Base-by-base conservation (phyloP, 1,140 invertebrate species). In the Calephelis nemesis region DNA sequence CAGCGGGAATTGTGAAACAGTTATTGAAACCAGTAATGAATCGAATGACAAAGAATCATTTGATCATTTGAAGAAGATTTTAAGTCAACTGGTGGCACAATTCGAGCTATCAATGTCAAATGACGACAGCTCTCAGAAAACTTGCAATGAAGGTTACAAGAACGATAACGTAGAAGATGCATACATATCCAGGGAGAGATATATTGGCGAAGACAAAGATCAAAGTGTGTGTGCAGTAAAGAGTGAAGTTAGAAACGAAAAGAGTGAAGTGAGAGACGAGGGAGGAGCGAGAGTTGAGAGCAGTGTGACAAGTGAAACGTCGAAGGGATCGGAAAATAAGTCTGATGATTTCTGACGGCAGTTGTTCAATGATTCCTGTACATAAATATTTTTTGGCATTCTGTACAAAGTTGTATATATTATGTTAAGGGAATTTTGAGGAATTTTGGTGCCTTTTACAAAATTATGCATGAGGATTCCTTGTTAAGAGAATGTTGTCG, bases 11-110 rank as follows among this genome's bases (percentile, higher is more conserved):
- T 90, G 85, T 64, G 77, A 83, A 42, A 62, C 79, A 4, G 71
- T 79, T 4, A 47, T 77, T 1, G 73, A 81, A 5, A 45, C 75
- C 0, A 67, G 63, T 0, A 63, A 65, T 0, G 67, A 68, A 7
- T 52, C 74, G 0, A 47, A 68, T 0, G 81, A 90, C 45, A 82
- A 84, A 10, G 84, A 87, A 47, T 84, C 86, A 0, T 87, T 85
- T 48, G 85, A 85, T n/a, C 83, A 89, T 63, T 65, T 91, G 1
- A 90, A 88, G 63, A 81, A 82, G 60, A 85, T 91, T 5, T 77
- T 91, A 0, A 79, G 81, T 13, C 84, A 91, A 54, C 67, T 91
- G 0, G 85, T 87, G 0, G 71, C 84, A 1, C 87, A 91, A 54
- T 89, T 91, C 64, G 86, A 91, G 19, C 45, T 89, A n/a, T 86